Base-by-base conservation (phyloP, 2,113 vertebrate genomes). In the Burhinus oedicnemus region DNA sequence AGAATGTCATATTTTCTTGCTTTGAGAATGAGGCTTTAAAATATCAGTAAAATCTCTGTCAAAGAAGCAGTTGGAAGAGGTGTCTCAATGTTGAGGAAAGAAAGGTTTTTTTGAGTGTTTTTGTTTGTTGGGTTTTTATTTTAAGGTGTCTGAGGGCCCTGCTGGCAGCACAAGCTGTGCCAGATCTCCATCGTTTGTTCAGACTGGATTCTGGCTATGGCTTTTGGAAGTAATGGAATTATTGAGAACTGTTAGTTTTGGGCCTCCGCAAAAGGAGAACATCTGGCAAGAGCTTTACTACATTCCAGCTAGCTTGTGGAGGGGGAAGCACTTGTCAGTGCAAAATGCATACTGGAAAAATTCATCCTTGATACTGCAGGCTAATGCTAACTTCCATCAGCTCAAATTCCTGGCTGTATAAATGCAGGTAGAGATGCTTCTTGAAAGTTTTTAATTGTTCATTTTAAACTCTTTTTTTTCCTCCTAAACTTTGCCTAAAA, bases 221-320 rank as follows among this genome's bases (percentile, higher is more conserved):
- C 49, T 91, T 91, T 69, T 90, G 54, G 45, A 88, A 93, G 70
- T 90, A 93, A 92, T 88, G 66, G 82, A 96, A 95, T 93, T 93
- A 86, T 5, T 81, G 88, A 94, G n/a, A 87, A 45, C 55, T 97
- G 85, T 92, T 94, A 85, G 29, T 79, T 95, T 96, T 95, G 92
- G 89, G 75, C 22, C 21, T 90, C 78, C 8, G 34, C 61, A 60
- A 65, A 87, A 93, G 58, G 42, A 84, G 81, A 88, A 89, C 60
- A 83, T 92, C 85, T 96, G 92, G 66, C 93, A 83, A 58, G 83
- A 92, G 38, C 57, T 26, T 42, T 81, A 75, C 26, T 81, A 7
- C 42, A 52, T 94, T 94, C 58, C 86, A 75, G 8, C 49, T 66
- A 38, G 68, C 38, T 94, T 83, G 74, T 58, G 64, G 60, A 78